Conservation (phyloP, 2,113 vertebrate genomes). For the Boleophthalmus pectinirostris region DNA sequence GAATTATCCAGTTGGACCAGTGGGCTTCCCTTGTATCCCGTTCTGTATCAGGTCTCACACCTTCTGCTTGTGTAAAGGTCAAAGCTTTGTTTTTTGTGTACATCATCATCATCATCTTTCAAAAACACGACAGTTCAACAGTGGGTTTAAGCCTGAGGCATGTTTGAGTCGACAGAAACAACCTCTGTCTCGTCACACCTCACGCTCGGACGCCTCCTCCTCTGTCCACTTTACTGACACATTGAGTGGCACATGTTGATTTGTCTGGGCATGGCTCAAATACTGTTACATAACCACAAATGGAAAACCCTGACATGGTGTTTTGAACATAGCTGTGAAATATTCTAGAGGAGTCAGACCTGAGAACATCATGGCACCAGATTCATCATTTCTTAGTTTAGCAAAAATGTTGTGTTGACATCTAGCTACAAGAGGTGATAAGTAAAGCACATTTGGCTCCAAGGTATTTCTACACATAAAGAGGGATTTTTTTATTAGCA, state of each 20-base stretch:
- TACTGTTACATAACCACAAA: neutral
- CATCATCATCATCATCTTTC: slow-evolving; percentile 1
- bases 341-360: neutral
- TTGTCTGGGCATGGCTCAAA: neutral
- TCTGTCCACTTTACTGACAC: slow-evolving; percentile 2
- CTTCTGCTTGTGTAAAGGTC: slow-evolving; percentile 23
- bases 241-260: neutral
- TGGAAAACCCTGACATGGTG: neutral
- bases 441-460: neutral
- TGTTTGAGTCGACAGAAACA: neutral
- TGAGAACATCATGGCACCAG: neutral
- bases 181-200: slow-evolving; percentile 12
- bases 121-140: neutral
- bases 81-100: slow-evolving; percentile 21
- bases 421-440: neutral
- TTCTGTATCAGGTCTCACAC: slow-evolving; percentile 19
- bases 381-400: neutral
- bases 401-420: neutral
- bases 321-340: neutral
- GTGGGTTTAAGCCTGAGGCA: slow-evolving; percentile 12
- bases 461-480: neutral
- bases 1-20: neutral
- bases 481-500: neutral
- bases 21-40: neutral
- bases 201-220: neutral